Evolutionary conservation across 1,140 invertebrate species (phyloP).

Genomic region (Dendrolimus kikuchii): DNA sequence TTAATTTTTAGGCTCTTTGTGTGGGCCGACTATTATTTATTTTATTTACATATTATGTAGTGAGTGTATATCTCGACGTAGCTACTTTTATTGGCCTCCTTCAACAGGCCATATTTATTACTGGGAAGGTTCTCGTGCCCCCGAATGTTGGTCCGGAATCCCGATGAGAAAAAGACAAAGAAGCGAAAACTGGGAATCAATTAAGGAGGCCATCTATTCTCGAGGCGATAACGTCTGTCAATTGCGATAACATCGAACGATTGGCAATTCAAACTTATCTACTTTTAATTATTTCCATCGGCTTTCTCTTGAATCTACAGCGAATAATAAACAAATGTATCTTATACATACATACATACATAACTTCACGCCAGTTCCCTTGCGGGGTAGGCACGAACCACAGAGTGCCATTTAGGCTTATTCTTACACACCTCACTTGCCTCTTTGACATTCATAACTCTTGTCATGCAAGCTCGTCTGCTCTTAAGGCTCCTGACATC

Average conservation of each 20-base stretch:
- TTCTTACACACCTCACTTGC: no score
- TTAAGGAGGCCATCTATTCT: constrained; percentile 54
- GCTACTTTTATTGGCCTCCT: neutral
- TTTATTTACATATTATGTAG: no score
- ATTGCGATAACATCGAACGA: constrained; percentile 28
- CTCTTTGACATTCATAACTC: no score
- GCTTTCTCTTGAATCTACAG: constrained; percentile 12
- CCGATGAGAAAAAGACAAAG: constrained; percentile 59
- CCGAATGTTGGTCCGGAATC: constrained; percentile 39
- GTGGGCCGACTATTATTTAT: no score
- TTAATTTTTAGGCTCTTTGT: no score
- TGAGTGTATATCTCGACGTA: no score
- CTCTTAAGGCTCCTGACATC: no score
- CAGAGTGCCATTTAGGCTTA: no score
- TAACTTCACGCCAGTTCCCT: no score
- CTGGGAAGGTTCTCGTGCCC: constrained; percentile 38
- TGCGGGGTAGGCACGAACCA: no score
- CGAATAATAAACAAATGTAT: constrained; percentile 6
- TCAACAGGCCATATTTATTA: constrained; percentile 28
- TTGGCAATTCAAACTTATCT: constrained; percentile 31
- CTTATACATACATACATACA: no score
- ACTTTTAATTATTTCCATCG: constrained; percentile 48
- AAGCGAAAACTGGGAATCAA: constrained; percentile 49
- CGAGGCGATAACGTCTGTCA: constrained; percentile 44
- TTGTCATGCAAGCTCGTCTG: no score